Conservation (phyloP, 2,797 vertebrate species). For the Aplochiton taeniatus region DNA sequence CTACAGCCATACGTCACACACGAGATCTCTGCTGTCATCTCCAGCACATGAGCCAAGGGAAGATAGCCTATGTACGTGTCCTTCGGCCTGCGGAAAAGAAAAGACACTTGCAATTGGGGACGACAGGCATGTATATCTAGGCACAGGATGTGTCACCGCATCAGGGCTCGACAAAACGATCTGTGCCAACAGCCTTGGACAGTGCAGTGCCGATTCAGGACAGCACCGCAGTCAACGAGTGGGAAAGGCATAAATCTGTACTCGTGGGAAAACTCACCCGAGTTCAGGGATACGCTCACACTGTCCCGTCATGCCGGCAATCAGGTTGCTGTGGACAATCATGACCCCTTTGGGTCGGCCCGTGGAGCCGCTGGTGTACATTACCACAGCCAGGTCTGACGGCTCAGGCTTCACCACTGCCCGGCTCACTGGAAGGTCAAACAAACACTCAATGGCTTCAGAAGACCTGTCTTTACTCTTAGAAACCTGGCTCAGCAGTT, state of each 20-base stretch:
- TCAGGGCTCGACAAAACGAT: too few relatives aligned
- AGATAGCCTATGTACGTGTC: conserved; percentile 97
- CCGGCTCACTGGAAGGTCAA: conserved; percentile 69
- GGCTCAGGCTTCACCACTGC: conserved; percentile 80
- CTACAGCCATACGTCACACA: conserved; percentile 94
- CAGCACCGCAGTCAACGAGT: neutral
- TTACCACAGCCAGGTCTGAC: conserved; percentile 90
- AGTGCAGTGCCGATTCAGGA: too few relatives aligned
- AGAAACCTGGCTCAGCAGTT: neutral
- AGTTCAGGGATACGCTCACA: conserved; percentile 95
- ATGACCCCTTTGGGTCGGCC: conserved; percentile 95
- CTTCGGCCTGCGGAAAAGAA: conserved; percentile 75
- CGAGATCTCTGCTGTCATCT: conserved; percentile 97
- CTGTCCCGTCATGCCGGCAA: conserved; percentile 95
- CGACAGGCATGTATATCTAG: neutral
- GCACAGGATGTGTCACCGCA: neutral
- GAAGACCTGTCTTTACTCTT: too few relatives aligned
- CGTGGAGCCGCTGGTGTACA: conserved; percentile 98
- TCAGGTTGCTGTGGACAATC: conserved; percentile 93
- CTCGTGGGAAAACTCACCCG: conserved; percentile 79
- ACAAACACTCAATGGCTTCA: neutral
- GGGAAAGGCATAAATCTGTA: neutral
- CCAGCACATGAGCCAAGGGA: conserved; percentile 94
- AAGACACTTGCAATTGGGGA: too few relatives aligned
- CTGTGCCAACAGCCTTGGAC: too few relatives aligned